These are phyloP conservation scores for Branchinecta lindahli DNA, from an alignment of 1,140 invertebrate genomes.

Conservation along the genomic window DNA sequence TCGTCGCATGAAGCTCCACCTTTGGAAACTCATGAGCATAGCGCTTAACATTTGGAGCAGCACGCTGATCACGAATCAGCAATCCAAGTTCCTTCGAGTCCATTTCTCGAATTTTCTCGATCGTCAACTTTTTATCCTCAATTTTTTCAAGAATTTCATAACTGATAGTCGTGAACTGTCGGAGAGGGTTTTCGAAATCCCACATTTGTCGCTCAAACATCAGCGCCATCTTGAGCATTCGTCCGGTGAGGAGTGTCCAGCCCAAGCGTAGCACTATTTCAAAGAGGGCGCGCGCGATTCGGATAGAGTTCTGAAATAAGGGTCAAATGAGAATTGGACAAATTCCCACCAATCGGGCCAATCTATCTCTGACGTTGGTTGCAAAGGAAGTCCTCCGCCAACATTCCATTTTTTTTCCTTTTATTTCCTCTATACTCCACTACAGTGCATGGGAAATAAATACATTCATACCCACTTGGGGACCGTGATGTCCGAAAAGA, in stretches of 20 bases:
- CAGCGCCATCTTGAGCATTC: conserved; percentile 51
- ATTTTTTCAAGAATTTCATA: conserved; percentile 64
- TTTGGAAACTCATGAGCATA: conserved; percentile 70
- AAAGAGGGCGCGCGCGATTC: conserved; percentile 82
- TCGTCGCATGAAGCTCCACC: conserved; percentile 58
- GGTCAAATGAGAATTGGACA: conserved; percentile 4
- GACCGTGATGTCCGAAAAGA: no score
- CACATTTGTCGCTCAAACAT: conserved; percentile 80
- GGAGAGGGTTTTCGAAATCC: conserved; percentile 67
- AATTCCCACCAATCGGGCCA: background rate
- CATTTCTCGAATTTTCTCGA: conserved; percentile 70
- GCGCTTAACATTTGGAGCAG: conserved; percentile 59
- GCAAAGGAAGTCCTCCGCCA: no score
- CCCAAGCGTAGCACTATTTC: conserved; percentile 79
- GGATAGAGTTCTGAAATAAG: conserved; percentile 56
- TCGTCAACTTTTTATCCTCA: conserved; percentile 51
- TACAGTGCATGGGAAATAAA: no score
- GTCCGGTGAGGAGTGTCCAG: conserved; percentile 69
- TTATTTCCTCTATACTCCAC: no score
- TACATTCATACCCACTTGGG: no score
- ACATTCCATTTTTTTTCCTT: no score
- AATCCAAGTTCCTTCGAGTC: conserved; percentile 59
- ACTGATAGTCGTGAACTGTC: conserved; percentile 67
- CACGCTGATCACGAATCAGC: conserved; percentile 56
- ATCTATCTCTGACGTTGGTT: no score